Evolutionary conservation across 2,113 vertebrate genomes (phyloP), one percentile per base, ranked within the genome.

Genomic region (Suricata suricatta): DNA sequence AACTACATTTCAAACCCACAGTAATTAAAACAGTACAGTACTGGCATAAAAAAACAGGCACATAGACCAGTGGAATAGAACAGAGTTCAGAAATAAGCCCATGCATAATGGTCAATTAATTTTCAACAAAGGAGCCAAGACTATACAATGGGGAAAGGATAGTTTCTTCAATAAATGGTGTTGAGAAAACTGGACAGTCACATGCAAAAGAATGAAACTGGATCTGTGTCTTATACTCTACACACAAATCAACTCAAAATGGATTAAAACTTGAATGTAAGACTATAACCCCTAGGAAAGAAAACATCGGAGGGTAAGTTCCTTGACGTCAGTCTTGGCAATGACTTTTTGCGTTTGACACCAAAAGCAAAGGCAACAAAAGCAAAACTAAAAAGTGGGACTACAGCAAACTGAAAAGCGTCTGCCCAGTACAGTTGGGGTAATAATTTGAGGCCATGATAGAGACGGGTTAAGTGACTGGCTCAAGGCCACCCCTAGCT

Each of bases 341-440:
- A 77, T 79, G 60, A 87, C 9, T 79, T 68, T 93, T 69, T n/a
- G 72, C 21, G 7, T 79, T 54, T 79, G 29, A 87, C n/a, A 44
- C 63, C 47, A 87, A 93, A 93, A 80, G 57, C 57, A 77, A 77
- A 93, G 60, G 17, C n/a, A 93, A 77, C 57, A 54, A 66, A 93
- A 86, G 41, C 35, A 57, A 69, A 79, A 87, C 14, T 21, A 27
- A n/a, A 77, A 79, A 60, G 31, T 10, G 23, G 63, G 17, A 80
- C 29, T 29, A 60, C 6, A 88, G 69, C 74, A 35, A 29, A 80
- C 33, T 63, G 38, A 72, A 71, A 81, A 33, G 33, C n/a, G 77
- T 93, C 54, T 88, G 23, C 60, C 66, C 35, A 23, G 38, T 74
- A 64, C 21, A 80, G 86, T 33, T 6, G 31, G 69, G 38, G 17